Conservation (phyloP, 2,888 invertebrate species). For the Drosophila flavopinicola region DNA sequence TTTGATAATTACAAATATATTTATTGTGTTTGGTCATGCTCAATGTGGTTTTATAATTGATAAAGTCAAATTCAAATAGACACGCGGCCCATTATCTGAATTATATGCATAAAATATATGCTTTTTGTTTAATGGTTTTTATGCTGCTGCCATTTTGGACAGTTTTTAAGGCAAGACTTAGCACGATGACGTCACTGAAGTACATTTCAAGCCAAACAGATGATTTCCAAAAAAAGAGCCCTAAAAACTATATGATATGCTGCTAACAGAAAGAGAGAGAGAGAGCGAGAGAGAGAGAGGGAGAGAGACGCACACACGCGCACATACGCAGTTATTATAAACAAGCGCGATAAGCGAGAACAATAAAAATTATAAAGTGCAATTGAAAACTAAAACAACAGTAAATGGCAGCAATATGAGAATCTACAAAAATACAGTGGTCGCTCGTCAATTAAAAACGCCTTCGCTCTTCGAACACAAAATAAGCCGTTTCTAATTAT, state of each 20-base stretch:
- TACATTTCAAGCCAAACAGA: constrained; percentile 10
- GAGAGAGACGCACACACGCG: constrained; percentile 1
- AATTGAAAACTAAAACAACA: constrained; percentile 50
- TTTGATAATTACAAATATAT: constrained; percentile 48
- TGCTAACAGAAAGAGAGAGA: too few relatives aligned
- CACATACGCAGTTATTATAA: constrained; percentile 4
- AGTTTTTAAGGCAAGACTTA: constrained; percentile 8
- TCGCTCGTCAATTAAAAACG: too few relatives aligned
- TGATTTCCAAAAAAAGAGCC: constrained; percentile 17
- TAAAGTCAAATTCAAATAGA: constrained; percentile 33
- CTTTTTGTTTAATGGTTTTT: neutral
- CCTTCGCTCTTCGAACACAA: neutral
- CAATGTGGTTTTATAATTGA: constrained; percentile 64
- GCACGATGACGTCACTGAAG: constrained; percentile 41
- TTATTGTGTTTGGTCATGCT: constrained; percentile 63
- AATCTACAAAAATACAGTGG: constrained; percentile 1
- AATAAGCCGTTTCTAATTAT: too few relatives aligned
- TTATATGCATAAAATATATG: constrained; percentile 17
- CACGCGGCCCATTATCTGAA: constrained; percentile 34
- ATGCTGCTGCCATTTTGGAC: constrained; percentile 4
- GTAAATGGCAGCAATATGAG: constrained; percentile 28
- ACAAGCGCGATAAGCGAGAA: constrained; percentile 44
- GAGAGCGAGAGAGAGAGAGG: too few relatives aligned
- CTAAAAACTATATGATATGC: constrained; percentile 17
- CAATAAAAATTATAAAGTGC: constrained; percentile 61